Evolutionary conservation across 2,797 vertebrate genomes (phyloP).

Genomic region (Sphenopsis melanotis): DNA sequence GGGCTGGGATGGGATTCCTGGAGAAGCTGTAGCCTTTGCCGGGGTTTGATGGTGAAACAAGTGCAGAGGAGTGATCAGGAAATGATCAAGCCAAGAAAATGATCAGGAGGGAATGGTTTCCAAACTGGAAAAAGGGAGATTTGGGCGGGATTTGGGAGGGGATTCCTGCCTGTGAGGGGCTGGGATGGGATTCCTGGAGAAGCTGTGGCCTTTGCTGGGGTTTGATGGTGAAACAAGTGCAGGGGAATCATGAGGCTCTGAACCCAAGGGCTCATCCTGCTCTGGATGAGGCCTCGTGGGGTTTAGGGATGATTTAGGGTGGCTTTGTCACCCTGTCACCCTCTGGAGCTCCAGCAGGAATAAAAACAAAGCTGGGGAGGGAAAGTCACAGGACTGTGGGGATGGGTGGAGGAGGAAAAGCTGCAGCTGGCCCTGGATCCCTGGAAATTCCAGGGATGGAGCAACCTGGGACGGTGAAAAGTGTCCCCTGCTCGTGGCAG

Average conservation of each 20-base stretch:
- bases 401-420: background rate
- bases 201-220: background rate
- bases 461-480: background rate
- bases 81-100: no score
- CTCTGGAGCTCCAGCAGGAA: background rate
- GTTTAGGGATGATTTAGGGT: background rate
- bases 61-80: background rate
- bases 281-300: background rate
- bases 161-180: background rate
- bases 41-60: background rate
- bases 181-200: background rate
- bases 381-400: background rate
- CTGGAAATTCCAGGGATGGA: background rate
- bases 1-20: background rate
- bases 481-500: background rate
- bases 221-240: background rate
- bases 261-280: rapidly evolving
- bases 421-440: background rate
- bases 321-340: background rate
- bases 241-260: rapidly evolving
- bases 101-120: background rate
- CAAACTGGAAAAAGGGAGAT: background rate
- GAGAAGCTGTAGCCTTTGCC: background rate
- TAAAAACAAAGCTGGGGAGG: background rate
- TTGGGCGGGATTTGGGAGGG: background rate